phyloP scores from a whole-genome alignment of 1,140 invertebrate species.

The Contarinia nasturtii region DNA sequence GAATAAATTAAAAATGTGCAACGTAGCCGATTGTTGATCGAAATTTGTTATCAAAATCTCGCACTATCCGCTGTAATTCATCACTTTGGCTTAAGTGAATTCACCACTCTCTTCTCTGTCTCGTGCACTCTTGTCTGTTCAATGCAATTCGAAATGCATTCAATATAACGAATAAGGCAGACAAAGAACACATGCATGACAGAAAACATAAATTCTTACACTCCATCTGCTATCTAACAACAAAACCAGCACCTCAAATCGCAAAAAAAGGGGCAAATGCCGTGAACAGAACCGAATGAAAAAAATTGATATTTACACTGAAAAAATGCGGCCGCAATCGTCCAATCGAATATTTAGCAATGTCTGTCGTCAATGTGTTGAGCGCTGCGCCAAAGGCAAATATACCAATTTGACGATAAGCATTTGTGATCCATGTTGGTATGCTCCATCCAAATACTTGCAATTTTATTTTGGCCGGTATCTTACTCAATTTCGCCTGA shows the following conservation, averaged over 20 bases:
- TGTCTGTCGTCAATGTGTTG: constrained; percentile 54
- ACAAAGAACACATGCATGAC: background rate
- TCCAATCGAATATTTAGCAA: constrained; percentile 83
- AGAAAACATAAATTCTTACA: background rate
- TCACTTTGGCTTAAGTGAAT: no score
- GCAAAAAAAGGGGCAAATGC: background rate
- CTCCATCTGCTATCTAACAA: no score
- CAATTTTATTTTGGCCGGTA: constrained; percentile 9
- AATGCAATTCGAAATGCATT: no score
- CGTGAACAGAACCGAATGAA: background rate
- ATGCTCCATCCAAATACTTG: constrained; percentile 34
- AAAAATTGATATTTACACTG: constrained; percentile 26
- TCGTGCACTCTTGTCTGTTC: no score
- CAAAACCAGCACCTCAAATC: no score
- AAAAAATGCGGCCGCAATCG: constrained; percentile 84
- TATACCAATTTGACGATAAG: constrained; percentile 53
- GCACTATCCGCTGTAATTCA: no score
- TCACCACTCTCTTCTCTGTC: no score
- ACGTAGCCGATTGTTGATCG: no score
- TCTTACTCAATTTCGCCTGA: background rate
- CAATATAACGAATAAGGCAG: no score
- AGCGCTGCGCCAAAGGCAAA: constrained; percentile 73
- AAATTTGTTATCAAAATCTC: no score
- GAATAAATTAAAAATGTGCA: no score
- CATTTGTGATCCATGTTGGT: constrained; percentile 45